Evolutionary conservation across 2,113 vertebrate species (phyloP).

Genomic region (Paralichthys olivaceus): DNA sequence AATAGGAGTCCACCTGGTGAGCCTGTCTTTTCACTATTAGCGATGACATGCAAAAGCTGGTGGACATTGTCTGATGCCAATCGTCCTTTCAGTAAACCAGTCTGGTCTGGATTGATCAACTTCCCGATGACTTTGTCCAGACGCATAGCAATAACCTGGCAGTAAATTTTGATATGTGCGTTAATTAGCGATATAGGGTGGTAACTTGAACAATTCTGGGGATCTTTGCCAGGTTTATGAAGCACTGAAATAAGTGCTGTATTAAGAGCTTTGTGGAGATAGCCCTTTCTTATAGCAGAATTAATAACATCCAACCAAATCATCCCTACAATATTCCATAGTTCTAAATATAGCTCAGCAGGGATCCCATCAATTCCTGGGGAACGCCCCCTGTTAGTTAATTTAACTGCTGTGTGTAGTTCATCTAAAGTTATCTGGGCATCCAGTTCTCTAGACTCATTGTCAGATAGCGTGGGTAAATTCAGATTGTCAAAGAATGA

Average conservation of each 20-base stretch:
- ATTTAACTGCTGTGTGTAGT: background rate
- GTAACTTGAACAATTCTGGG: too few relatives aligned
- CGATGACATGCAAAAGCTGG: background rate
- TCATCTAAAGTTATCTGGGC: background rate
- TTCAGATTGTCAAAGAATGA: background rate
- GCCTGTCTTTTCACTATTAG: too few relatives aligned
- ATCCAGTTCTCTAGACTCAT: background rate
- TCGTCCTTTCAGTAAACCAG: background rate
- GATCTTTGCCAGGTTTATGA: too few relatives aligned
- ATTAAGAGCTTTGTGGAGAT: too few relatives aligned
- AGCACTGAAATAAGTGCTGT: too few relatives aligned
- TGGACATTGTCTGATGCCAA: background rate
- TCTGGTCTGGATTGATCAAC: background rate
- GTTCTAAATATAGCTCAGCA: too few relatives aligned
- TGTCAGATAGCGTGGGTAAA: background rate
- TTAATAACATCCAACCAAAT: slow-evolving; percentile 1
- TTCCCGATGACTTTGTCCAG: too few relatives aligned
- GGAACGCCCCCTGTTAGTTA: slow-evolving; percentile 1
- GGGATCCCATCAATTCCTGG: slow-evolving; percentile 1
- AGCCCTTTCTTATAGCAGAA: too few relatives aligned
- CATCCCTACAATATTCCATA: too few relatives aligned
- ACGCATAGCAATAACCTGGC: too few relatives aligned
- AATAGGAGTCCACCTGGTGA: background rate
- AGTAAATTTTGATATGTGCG: too few relatives aligned
- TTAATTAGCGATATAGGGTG: too few relatives aligned